These are phyloP conservation scores for Icerya purchasi DNA, from an alignment of 2,888 invertebrate species.

Conservation along the genomic window DNA sequence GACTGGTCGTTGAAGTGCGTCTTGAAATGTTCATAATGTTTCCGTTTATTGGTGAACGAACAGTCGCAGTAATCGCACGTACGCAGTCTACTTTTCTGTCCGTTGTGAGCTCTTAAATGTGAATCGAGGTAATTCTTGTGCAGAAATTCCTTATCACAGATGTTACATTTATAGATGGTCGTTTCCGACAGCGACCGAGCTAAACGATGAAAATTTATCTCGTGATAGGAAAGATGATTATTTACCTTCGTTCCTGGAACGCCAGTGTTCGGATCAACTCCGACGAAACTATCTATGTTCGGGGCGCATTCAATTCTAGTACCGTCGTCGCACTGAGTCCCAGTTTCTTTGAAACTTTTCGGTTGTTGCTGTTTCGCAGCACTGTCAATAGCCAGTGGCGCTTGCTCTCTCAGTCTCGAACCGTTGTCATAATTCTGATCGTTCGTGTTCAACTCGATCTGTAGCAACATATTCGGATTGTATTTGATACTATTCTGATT, in stretches of 20 bases:
- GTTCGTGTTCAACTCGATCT: conserved; percentile 2
- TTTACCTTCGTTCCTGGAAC: not conserved
- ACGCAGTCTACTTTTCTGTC: not conserved
- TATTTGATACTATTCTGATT: conserved; percentile 1
- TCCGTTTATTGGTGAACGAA: conserved; percentile 3
- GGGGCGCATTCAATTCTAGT: not conserved
- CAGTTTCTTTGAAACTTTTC: not conserved
- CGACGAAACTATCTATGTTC: not conserved
- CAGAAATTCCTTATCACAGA: conserved; percentile 2
- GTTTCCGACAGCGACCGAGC: not conserved
- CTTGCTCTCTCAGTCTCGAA: not conserved
- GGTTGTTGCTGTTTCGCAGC: not conserved
- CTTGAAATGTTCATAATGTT: conserved; percentile 4
- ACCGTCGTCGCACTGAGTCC: not conserved
- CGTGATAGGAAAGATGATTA: not conserved
- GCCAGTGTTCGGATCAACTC: not conserved
- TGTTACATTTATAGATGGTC: not conserved
- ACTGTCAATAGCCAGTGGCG: not conserved
- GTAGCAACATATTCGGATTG: conserved; percentile 1
- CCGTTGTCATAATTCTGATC: not conserved
- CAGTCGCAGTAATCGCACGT: conserved; percentile 4
- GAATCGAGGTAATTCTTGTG: not conserved
- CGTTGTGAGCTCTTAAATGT: not conserved
- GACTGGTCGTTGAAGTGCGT: conserved; percentile 5
- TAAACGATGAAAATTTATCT: not conserved